Base-by-base conservation (phyloP, 1,140 invertebrate genomes). In the Elymnias hypermnestra region DNA sequence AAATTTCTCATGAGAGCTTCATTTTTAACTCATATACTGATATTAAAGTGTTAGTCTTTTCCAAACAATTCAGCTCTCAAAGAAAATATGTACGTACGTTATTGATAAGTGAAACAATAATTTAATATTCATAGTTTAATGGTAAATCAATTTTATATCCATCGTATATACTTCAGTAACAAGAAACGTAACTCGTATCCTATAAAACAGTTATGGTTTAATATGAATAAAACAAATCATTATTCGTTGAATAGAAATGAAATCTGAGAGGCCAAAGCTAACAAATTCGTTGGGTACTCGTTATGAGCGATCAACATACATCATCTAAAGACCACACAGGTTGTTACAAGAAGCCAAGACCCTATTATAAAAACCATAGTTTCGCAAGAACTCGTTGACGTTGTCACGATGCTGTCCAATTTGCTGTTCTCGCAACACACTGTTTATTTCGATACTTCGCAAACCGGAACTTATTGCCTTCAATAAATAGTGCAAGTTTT, bases 391-490 rank as follows among this genome's bases (percentile, higher is more conserved):
- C 29, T 33, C 29, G 29, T 14, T 14, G 5, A 6, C 29, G 26
- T 14, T 52, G 57, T 63, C 64, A 61, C 56, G 68, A 71, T 57
- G 29, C 29, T 8, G 22, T 38, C 22, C 36, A 38, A 33, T 15
- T 33, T 33, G 29, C 13, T 9, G 12, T 33, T 33, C 15, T 33
- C 21, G 49, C 50, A 50, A 57, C 40, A 19, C 44, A 45, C 25
- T 49, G 29, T 26, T 25, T 28, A 55, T 55, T 33, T 33, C 29
- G 29, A 48, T 25, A 43, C 33, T 48, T 45, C 23, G 39, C 39
- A 22, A 35, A 46, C 40, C 40, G 38, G 40, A 51, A 26, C 40
- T 39, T 43, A 51, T 43, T 28, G 28, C 31, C 48, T 43, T 41
- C 35, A 51, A 51, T 29, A 26, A 31, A 39, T 51, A 42, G 31